Conservation (phyloP, 2,888 invertebrate species). For the Caenorhabditis panamensis region DNA sequence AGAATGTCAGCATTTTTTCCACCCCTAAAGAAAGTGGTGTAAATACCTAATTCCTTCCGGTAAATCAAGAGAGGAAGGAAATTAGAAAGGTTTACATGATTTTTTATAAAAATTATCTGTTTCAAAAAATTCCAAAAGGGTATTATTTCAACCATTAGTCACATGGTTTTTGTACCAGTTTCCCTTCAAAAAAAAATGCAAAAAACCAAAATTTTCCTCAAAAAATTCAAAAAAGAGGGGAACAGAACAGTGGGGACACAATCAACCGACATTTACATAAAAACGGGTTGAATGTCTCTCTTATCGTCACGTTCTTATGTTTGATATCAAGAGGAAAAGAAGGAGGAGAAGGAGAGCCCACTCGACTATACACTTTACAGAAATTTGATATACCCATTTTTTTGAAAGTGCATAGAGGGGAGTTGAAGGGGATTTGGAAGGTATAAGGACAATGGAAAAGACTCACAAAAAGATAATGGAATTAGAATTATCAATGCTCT, state of each 20-base stretch:
- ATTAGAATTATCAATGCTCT: no score
- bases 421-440: neutral
- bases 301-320: neutral
- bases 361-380: slow-evolving; percentile 33
- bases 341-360: neutral
- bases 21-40: neutral
- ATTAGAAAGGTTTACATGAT: neutral
- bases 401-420: neutral
- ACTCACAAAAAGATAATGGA: no score
- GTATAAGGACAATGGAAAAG: neutral
- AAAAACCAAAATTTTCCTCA: no score
- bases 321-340: slow-evolving; percentile 22
- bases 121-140: no score
- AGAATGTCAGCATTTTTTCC: neutral
- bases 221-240: neutral
- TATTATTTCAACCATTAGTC: no score
- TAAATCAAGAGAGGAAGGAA: neutral
- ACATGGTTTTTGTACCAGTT: no score
- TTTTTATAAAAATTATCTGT: no score
- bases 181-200: no score
- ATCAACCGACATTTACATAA: neutral
- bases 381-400: slow-evolving; percentile 10
- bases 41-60: neutral
- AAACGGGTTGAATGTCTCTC: neutral
- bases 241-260: neutral